A percentile compares a stretch with the other conserved stretches of the same genome.
Evolutionary conservation across 2,797 vertebrate genomes (phyloP).

Genomic region (Myripristis murdjan): DNA sequence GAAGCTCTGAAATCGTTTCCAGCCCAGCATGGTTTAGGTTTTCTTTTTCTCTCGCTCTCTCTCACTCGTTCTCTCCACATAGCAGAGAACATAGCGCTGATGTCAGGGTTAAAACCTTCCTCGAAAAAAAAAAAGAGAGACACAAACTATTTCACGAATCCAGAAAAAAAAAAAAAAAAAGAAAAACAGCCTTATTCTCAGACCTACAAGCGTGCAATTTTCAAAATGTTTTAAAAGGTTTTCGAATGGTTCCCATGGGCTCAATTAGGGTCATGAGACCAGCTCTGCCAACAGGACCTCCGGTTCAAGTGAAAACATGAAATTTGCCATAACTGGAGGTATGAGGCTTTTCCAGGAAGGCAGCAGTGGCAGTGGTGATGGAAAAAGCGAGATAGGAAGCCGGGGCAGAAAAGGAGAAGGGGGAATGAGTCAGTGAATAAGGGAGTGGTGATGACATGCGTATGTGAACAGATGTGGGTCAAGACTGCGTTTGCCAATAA

Average conservation of each 20-base stretch:
- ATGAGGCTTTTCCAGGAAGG: not conserved
- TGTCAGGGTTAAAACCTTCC: constrained; percentile 28
- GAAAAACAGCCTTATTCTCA: constrained; percentile 7
- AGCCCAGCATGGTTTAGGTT: constrained; percentile 17
- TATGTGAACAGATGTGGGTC: not conserved
- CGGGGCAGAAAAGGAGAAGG: constrained; percentile 3
- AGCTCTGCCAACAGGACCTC: not conserved
- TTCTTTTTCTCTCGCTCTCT: constrained; percentile 56
- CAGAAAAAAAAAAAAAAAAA: too few species aligned
- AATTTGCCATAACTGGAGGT: not conserved
- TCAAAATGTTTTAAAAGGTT: constrained; percentile 13
- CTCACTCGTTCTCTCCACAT: constrained; percentile 39
- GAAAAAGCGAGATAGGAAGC: constrained; percentile 3
- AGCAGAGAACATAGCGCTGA: constrained; percentile 38
- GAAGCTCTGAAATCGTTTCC: constrained; percentile 27
- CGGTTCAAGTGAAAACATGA: constrained; percentile 23
- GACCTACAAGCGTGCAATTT: not conserved
- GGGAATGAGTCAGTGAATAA: not conserved
- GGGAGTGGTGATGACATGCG: constrained; percentile 3
- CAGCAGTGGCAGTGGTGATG: not conserved
- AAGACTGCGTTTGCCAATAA: not conserved
- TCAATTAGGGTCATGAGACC: not conserved
- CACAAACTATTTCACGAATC: too few species aligned
- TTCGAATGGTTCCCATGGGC: not conserved
- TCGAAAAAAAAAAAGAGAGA: constrained; percentile 8